Conservation (phyloP, 2,888 invertebrate species). For the Brenthis hecate region DNA sequence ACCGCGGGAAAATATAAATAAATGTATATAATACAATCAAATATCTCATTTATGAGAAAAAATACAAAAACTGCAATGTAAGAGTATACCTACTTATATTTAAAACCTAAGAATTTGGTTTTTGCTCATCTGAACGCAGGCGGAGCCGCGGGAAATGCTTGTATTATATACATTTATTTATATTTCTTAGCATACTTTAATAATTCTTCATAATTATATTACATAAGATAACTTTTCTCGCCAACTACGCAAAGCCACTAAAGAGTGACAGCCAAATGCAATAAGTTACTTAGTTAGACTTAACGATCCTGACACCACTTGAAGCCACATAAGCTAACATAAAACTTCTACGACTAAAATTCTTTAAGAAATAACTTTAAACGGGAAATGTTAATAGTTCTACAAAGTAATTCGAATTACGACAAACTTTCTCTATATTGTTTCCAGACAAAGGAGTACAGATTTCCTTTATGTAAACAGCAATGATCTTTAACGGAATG, state of each 20-base stretch:
- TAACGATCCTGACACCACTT: conserved; percentile 9
- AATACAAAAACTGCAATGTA: no score
- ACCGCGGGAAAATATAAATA: no score
- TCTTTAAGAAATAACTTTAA: conserved; percentile 20
- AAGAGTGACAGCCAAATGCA: neutral
- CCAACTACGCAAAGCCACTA: neutral
- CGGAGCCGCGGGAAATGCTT: no score
- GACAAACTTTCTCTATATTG: conserved; percentile 35
- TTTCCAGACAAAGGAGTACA: conserved; percentile 36
- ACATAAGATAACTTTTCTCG: neutral
- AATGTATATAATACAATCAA: no score
- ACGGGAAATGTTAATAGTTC: conserved; percentile 26
- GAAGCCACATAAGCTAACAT: conserved; percentile 10
- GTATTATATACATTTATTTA: no score
- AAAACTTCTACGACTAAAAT: conserved; percentile 6
- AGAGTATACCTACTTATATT: no score
- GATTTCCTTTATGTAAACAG: conserved; percentile 40
- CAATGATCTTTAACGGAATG: conserved; percentile 41
- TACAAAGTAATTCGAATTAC: conserved; percentile 36
- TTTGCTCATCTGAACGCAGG: no score
- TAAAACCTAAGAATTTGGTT: no score
- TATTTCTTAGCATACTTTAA: no score
- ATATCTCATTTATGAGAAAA: no score
- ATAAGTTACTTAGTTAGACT: conserved; percentile 4
- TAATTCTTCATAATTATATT: no score